phyloP scores from a whole-genome alignment of 2,797 vertebrate genomes.

The Sebastes glaucus region DNA sequence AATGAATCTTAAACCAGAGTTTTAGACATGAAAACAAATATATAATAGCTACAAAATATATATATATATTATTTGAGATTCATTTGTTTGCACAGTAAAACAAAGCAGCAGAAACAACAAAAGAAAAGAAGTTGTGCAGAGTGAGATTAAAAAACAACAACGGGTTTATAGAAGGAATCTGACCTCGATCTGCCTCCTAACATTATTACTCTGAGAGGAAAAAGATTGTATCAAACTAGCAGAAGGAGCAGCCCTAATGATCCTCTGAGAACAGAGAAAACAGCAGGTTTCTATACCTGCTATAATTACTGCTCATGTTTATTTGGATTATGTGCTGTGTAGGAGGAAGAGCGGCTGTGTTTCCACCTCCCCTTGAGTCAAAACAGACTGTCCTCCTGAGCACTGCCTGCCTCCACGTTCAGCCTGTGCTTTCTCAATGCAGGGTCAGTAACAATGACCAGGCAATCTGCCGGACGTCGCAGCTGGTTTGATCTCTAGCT shows the following conservation, averaged over 20 bases:
- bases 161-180: too few relatives aligned
- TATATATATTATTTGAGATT: too few relatives aligned
- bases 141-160: too few relatives aligned
- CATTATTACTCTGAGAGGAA: background rate
- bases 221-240: background rate
- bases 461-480: background rate
- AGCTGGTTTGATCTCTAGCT: too few relatives aligned
- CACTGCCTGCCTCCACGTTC: background rate
- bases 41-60: background rate
- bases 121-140: too few relatives aligned
- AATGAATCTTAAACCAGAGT: background rate
- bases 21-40: background rate
- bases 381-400: constrained; percentile 1
- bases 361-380: background rate
- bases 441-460: background rate
- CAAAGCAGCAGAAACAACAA: too few relatives aligned
- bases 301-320: background rate
- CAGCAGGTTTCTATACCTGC: background rate
- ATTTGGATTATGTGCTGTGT: background rate
- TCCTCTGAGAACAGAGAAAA: background rate
- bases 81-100: too few relatives aligned
- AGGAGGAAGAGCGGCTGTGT: background rate
- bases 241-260: background rate
- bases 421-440: background rate
- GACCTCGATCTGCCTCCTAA: background rate